Percentiles rank a stretch among this genome's conserved stretches.
phyloP scores from a whole-genome alignment of 2,113 vertebrate species.

The Dipodomys spectabilis region DNA sequence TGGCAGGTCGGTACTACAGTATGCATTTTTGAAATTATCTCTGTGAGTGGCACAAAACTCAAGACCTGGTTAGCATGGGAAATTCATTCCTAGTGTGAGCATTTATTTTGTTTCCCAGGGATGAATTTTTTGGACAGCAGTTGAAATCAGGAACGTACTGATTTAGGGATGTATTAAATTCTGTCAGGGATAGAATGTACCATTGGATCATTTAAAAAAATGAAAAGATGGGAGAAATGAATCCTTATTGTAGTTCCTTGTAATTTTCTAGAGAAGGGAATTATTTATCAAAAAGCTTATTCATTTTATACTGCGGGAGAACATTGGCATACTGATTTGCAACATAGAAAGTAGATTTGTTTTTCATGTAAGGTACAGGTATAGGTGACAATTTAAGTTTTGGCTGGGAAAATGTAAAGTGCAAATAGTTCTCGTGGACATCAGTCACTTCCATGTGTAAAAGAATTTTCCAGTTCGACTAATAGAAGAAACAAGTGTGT shows the following conservation, averaged over 20 bases:
- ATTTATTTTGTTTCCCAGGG: not conserved
- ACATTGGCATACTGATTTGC: not conserved
- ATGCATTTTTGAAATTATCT: not conserved
- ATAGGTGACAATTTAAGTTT: not conserved
- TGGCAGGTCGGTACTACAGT: too few relatives aligned
- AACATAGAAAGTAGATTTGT: not conserved
- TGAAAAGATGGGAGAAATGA: not conserved
- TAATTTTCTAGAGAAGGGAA: not conserved
- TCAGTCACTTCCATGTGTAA: slow-evolving; percentile 23
- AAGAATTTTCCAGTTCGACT: not conserved
- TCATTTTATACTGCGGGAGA: not conserved
- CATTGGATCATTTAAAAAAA: not conserved
- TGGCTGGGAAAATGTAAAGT: slow-evolving; percentile 14
- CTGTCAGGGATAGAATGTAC: not conserved
- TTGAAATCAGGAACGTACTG: not conserved
- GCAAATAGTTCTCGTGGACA: not conserved
- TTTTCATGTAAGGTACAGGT: not conserved
- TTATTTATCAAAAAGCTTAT: slow-evolving; percentile 16
- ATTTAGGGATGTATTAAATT: not conserved
- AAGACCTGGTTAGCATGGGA: not conserved
- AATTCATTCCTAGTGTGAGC: not conserved
- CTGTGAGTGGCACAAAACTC: not conserved
- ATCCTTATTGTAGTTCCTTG: not conserved
- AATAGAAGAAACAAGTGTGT: not conserved
- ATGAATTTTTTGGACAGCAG: not conserved